Evolutionary conservation across 2,113 vertebrate species (phyloP).

Genomic region (Macaca nemestrina): DNA sequence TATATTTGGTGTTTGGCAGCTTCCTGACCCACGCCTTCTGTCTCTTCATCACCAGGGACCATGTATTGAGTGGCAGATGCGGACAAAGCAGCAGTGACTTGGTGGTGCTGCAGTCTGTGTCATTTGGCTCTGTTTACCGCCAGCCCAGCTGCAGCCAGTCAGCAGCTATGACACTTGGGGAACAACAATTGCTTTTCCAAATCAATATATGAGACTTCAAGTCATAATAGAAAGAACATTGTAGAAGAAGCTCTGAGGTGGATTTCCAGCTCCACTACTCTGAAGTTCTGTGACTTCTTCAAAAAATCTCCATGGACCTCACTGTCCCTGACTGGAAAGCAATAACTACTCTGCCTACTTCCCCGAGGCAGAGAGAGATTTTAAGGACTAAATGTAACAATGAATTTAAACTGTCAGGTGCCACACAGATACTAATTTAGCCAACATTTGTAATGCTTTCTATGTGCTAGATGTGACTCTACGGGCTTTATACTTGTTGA

Average conservation of each 20-base stretch:
- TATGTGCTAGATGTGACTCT: not conserved
- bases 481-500: not conserved
- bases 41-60: not conserved
- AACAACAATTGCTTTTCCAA: conserved; percentile 14
- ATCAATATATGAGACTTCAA: not conserved
- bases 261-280: not conserved
- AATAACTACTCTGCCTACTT: not conserved
- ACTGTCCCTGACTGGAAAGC: not conserved
- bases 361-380: not conserved
- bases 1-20: not conserved
- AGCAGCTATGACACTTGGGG: not conserved
- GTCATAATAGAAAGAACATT: not conserved
- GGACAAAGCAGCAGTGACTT: not conserved
- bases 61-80: conserved; percentile 30
- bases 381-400: not conserved
- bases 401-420: not conserved
- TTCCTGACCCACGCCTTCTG: not conserved
- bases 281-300: not conserved
- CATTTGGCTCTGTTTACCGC: conserved; percentile 7
- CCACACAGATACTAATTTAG: not conserved
- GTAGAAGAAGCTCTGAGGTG: not conserved
- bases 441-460: not conserved
- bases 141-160: conserved; percentile 8
- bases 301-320: not conserved
- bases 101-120: not conserved